Evolutionary conservation across 2,113 vertebrate genomes (phyloP).

Genomic region (Himantopus leucocephalus): DNA sequence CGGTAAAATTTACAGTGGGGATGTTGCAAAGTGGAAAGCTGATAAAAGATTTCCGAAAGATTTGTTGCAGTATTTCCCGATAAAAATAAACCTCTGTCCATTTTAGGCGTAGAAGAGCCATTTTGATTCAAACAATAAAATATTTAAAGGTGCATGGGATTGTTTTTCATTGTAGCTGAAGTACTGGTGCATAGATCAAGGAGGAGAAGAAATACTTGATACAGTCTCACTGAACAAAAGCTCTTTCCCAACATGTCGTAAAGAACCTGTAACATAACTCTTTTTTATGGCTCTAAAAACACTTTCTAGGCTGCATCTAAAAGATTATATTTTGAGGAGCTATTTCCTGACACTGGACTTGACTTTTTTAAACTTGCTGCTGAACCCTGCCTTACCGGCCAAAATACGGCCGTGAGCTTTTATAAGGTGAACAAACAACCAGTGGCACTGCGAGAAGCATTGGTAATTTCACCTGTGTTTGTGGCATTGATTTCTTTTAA

Average conservation of each 20-base stretch:
- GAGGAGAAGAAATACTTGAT: background rate
- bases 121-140: conserved; percentile 30
- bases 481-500: conserved; percentile 10
- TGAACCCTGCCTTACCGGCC: background rate
- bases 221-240: background rate
- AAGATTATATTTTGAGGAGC: background rate
- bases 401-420: background rate
- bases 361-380: background rate
- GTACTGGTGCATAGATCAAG: background rate
- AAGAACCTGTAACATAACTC: background rate
- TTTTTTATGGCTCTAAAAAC: conserved; percentile 15
- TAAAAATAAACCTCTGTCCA: background rate
- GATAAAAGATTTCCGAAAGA: conserved; percentile 33
- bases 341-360: background rate
- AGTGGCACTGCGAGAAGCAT: background rate
- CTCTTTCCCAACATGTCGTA: background rate
- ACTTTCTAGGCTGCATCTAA: background rate
- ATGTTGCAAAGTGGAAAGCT: background rate
- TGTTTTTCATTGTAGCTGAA: background rate
- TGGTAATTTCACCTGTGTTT: background rate
- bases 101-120: conserved; percentile 20
- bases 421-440: background rate
- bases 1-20: background rate
- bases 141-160: background rate
- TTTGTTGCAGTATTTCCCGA: background rate